Evolutionary conservation across 2,113 vertebrate genomes (phyloP), one percentile per base, ranked within the genome.

Genomic region (Chloropsis cyanopogon): DNA sequence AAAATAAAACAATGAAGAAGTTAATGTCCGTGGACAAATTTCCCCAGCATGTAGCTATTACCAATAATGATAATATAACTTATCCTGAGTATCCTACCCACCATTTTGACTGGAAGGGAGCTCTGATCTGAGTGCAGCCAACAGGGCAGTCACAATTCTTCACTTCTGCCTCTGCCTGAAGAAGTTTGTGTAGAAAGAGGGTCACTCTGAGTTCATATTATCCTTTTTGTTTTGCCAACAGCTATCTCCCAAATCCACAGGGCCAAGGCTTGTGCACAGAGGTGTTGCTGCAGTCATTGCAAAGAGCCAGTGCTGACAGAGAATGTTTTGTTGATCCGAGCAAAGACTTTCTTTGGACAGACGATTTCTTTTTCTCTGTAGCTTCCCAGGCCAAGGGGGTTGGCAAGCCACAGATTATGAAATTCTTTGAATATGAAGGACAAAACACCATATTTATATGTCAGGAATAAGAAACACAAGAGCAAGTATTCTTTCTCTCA

Each of bases 391-490:
- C 17, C 79, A 88, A 77, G 11, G 6, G 13, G 14, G 2, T 65
- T 85, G 52, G 14, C n/a, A 59, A 93, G 69, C 17, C 31, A 65
- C 46, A 92, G 39, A 35, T 31, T 65, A 88, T 56, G 14, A 77
- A 84, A 85, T 73, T 23, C 87, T 93, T 90, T 91, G 47, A 92
- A 83, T 75, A 84, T 28, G 29, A 81, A 66, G 39, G 53, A 65
- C 46, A 95, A 92, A 93, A 39, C n/a, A 56, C 7, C 22, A 20
- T 57, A 92, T 92, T 96, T 96, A 94, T 96, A 92, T 93, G 79
- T 76, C 70, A 92, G 57, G 49, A 88, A 66, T 88, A 90, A 60
- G 59, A 96, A 97, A 90, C 37, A 44, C 19, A 64, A 91, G 33
- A 93, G 19, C 39, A 96, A 85, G 77, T 64, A 68, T 57, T 63